Percentiles rank a stretch among this genome's conserved stretches.
Evolutionary conservation across 2,113 vertebrate species (phyloP).

Genomic region (Hipposideros armiger): DNA sequence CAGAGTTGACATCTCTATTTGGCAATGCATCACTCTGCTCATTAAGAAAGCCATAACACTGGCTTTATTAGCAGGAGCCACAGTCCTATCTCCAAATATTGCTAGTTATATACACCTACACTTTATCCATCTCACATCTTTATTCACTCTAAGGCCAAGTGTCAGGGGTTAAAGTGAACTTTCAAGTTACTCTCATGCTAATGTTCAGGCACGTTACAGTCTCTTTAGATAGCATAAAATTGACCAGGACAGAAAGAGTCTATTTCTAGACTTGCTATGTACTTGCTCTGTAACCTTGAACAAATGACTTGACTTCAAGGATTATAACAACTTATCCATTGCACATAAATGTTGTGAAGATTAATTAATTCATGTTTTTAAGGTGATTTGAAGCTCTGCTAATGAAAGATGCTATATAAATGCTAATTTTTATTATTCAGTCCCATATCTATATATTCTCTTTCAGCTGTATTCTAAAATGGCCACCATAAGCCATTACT

Average conservation of each 20-base stretch:
- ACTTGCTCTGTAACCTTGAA: slow-evolving; percentile 61
- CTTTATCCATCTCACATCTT: neutral
- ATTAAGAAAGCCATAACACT: neutral
- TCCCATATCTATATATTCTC: slow-evolving; percentile 50
- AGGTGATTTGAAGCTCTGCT: slow-evolving; percentile 67
- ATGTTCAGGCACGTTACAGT: neutral
- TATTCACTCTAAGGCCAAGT: neutral
- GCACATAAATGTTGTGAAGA: slow-evolving; percentile 54
- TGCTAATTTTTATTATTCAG: slow-evolving; percentile 78
- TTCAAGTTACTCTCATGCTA: neutral
- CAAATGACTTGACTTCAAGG: slow-evolving; percentile 57
- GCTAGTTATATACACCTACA: neutral
- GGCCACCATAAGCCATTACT: slow-evolving; percentile 53
- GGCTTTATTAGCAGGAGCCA: neutral
- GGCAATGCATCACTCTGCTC: neutral
- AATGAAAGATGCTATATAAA: slow-evolving; percentile 76
- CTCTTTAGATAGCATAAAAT: neutral
- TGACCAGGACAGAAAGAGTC: slow-evolving; percentile 42
- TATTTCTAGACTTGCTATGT: neutral
- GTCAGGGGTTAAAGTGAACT: slow-evolving; percentile 2
- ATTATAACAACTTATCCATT: slow-evolving; percentile 60
- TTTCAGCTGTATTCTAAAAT: slow-evolving; percentile 58
- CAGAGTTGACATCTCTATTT: neutral
- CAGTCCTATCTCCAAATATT: neutral
- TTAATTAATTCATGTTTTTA: slow-evolving; percentile 76